Evolutionary conservation across 2,113 vertebrate species (phyloP).

Genomic region (Arenaria interpres): DNA sequence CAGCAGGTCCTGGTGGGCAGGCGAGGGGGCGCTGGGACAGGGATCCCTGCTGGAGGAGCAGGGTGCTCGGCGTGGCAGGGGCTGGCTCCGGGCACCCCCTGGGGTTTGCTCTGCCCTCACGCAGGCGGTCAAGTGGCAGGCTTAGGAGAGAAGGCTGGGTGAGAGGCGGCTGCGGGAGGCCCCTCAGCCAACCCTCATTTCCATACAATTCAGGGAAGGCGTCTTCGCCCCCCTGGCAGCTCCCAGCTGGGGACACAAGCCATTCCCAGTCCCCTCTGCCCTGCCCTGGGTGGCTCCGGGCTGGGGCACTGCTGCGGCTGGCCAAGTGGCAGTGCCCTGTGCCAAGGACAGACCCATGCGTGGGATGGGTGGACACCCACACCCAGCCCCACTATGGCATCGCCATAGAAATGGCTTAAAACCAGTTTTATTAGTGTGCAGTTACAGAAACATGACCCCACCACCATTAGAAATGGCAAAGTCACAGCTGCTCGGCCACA

Average conservation of each 20-base stretch:
- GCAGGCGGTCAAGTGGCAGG: neutral
- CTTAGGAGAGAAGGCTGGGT: rapidly evolving
- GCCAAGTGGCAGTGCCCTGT: too few species aligned
- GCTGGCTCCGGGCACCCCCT: neutral
- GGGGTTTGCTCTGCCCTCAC: neutral
- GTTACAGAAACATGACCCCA: neutral
- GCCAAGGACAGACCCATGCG: neutral
- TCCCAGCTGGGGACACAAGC: neutral
- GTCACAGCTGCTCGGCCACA: neutral
- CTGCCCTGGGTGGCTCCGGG: neutral
- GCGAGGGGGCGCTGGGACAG: neutral
- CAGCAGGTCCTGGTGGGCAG: neutral
- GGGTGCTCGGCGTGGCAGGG: rapidly evolving
- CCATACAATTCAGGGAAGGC: neutral
- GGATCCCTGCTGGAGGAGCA: rapidly evolving
- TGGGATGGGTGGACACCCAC: rapidly evolving
- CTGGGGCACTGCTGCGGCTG: neutral
- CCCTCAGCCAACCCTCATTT: neutral
- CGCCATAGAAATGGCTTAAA: neutral
- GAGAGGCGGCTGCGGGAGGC: neutral
- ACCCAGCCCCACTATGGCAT: neutral
- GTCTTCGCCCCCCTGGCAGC: neutral
- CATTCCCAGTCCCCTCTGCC: neutral
- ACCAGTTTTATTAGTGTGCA: neutral
- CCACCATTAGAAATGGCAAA: neutral